These are phyloP conservation scores for Xiphophorus birchmanni DNA, from an alignment of 2,797 vertebrate genomes.

Conservation along the genomic window DNA sequence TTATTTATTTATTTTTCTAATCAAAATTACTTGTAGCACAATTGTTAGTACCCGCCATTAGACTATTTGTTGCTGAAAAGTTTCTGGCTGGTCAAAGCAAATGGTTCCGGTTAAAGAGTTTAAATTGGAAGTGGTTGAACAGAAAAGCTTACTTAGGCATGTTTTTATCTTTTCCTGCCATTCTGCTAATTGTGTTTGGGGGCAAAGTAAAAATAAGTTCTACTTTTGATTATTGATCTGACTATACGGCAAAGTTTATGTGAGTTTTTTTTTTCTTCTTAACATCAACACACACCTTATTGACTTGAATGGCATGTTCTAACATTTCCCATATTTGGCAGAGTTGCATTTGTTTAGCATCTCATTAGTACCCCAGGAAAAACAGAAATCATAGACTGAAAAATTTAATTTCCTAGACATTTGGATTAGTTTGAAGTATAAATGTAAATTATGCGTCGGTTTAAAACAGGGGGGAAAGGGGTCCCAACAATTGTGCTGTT, in stretches of 20 bases:
- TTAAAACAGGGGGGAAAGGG: not conserved
- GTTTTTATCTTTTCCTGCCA: not conserved
- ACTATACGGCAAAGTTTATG: not conserved
- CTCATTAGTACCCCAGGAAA: not conserved
- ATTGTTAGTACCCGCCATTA: not conserved
- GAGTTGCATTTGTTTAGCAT: not conserved
- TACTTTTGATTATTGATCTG: not conserved
- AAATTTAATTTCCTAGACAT: not conserved
- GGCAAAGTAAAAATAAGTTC: not conserved
- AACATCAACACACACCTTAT: not conserved
- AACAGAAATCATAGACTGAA: not conserved
- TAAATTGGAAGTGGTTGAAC: not conserved
- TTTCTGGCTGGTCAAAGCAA: not conserved
- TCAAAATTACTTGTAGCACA: not conserved
- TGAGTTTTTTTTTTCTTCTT: not conserved
- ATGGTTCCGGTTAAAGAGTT: not conserved
- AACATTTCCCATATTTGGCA: not conserved
- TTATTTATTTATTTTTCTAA: not conserved
- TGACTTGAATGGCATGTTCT: not conserved
- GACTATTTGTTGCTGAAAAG: not conserved
- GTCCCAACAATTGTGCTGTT: not conserved
- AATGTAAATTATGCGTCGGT: not conserved
- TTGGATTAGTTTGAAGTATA: not conserved
- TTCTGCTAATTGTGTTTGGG: not conserved
- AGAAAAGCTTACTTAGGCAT: too few relatives aligned